Conservation (phyloP, 1,140 invertebrate species). For the Bombus fervidus region DNA sequence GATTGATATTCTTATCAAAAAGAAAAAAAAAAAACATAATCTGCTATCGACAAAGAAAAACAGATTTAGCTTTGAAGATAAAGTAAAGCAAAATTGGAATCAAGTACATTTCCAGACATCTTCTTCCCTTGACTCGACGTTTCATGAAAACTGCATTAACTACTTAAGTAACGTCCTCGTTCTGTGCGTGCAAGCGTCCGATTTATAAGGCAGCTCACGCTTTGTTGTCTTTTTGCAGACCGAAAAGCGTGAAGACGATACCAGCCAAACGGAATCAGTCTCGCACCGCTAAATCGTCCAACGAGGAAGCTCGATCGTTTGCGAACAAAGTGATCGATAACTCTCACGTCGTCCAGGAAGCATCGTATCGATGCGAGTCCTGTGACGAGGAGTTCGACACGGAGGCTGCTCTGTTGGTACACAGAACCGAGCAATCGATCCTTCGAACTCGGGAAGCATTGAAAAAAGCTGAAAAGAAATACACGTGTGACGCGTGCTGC, state of each 20-base stretch:
- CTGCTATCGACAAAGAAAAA: background rate
- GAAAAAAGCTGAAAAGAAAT: slow-evolving; percentile 60
- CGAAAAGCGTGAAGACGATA: slow-evolving; percentile 19
- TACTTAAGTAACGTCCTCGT: background rate
- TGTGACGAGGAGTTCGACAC: slow-evolving; percentile 65
- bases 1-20: too few species aligned
- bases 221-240: slow-evolving; percentile 45
- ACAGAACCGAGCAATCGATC: slow-evolving; percentile 68
- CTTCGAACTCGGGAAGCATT: slow-evolving; percentile 58
- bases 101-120: background rate
- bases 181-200: background rate
- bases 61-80: too few species aligned
- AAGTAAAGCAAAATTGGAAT: background rate
- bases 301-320: slow-evolving; percentile 1
- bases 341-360: slow-evolving; percentile 16
- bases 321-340: background rate
- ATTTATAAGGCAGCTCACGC: slow-evolving; percentile 8
- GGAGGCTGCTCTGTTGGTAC: slow-evolving; percentile 52
- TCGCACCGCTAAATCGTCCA: background rate
- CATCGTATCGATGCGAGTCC: slow-evolving; percentile 63
- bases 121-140: background rate
- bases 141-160: background rate
- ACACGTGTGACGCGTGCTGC: slow-evolving; percentile 83
- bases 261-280: slow-evolving; percentile 11
- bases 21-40: background rate